Conservation (phyloP, 2,888 invertebrate species). For the Stegophylla sp. region DNA sequence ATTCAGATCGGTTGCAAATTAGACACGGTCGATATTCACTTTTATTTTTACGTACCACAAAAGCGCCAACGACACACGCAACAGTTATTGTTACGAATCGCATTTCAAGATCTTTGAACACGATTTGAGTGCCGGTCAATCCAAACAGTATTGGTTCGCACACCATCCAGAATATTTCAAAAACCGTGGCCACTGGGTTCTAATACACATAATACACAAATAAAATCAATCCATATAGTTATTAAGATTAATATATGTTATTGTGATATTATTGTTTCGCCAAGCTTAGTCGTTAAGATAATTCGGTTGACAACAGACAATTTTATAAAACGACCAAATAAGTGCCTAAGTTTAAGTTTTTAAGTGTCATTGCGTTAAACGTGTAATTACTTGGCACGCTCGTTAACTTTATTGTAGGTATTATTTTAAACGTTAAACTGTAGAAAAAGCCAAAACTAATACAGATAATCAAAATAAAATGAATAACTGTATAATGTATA, state of each 20-base stretch:
- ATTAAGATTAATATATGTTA: neutral
- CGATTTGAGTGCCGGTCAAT: constrained; percentile 89
- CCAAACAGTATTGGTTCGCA: constrained; percentile 94
- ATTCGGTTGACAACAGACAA: no score
- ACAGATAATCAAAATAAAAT: no score
- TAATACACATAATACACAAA: constrained; percentile 63
- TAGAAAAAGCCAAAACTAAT: no score
- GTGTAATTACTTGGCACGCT: no score
- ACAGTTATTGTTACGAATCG: constrained; percentile 75
- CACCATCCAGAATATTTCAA: constrained; percentile 93
- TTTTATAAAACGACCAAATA: no score
- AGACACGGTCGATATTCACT: neutral
- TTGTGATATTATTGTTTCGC: neutral
- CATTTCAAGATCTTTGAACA: constrained; percentile 76
- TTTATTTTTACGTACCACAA: constrained; percentile 65
- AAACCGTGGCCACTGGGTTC: constrained; percentile 86
- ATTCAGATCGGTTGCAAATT: neutral
- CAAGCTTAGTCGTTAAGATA: no score
- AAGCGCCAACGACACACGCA: constrained; percentile 73
- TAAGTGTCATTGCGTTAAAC: no score
- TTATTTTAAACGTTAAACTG: no score
- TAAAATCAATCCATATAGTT: neutral
- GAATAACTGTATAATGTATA: no score
- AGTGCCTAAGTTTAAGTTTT: no score
- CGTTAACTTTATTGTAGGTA: no score